Conservation (phyloP, 2,113 vertebrate genomes). For the Sylvilagus bachmani region DNA sequence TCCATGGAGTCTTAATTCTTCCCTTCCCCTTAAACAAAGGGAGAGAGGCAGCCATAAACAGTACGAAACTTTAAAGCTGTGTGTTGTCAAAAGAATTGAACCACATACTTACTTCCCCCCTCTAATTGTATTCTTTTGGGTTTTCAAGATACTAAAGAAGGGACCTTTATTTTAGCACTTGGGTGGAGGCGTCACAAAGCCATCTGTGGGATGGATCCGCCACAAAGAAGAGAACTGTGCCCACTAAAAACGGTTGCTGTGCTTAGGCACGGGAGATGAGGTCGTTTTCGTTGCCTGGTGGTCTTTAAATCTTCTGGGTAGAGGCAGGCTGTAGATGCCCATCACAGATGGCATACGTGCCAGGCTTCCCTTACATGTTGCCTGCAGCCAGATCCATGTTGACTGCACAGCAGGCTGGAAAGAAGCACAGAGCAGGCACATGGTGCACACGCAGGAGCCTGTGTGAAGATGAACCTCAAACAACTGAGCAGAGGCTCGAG, state of each 20-base stretch:
- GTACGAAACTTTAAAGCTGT: slow-evolving; percentile 65
- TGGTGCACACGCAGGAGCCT: neutral
- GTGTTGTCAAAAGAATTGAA: slow-evolving; percentile 70
- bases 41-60: neutral
- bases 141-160: slow-evolving; percentile 73
- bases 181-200: slow-evolving; percentile 66
- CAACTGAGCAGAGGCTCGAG: neutral
- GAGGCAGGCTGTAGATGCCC: neutral
- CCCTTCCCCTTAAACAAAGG: slow-evolving; percentile 4
- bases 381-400: slow-evolving; percentile 7
- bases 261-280: neutral
- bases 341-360: neutral
- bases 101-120: slow-evolving; percentile 65
- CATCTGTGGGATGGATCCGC: slow-evolving; percentile 54
- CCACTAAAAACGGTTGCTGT: slow-evolving; percentile 39
- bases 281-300: neutral
- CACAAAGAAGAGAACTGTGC: slow-evolving; percentile 26
- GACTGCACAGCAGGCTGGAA: neutral
- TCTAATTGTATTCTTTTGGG: slow-evolving; percentile 71
- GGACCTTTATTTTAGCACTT: slow-evolving; percentile 77
- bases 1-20: slow-evolving; percentile 55
- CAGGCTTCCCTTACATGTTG: neutral
- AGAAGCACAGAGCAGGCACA: neutral
- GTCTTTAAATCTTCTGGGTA: neutral
- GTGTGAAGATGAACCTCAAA: neutral